phyloP scores from a whole-genome alignment of 1,140 invertebrate species.

The Euglossa dilemma region DNA sequence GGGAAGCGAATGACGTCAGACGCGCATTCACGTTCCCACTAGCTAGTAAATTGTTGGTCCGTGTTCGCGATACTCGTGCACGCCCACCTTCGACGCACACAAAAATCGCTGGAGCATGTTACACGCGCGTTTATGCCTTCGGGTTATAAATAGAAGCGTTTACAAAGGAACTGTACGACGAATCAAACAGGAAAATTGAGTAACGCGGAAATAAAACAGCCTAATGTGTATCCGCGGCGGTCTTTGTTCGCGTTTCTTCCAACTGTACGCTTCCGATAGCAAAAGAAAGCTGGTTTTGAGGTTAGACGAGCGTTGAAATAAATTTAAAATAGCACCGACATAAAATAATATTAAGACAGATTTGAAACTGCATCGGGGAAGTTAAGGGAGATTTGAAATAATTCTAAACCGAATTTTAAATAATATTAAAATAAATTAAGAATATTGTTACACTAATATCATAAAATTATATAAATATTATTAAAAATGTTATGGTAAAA shows the following conservation, averaged over 20 bases:
- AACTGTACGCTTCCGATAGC: too few species aligned
- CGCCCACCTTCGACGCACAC: not conserved
- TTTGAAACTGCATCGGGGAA: too few species aligned
- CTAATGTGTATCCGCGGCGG: not conserved
- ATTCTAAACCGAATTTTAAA: too few species aligned
- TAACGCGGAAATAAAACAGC: not conserved
- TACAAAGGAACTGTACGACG: not conserved
- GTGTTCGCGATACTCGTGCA: not conserved
- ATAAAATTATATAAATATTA: too few species aligned
- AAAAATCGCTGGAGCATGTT: slow-evolving; percentile 24
- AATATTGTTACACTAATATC: too few species aligned
- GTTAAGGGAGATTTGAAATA: too few species aligned
- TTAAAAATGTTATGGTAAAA: too few species aligned
- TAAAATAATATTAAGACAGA: too few species aligned
- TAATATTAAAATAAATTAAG: too few species aligned
- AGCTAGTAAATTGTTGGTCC: not conserved
- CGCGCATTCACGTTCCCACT: not conserved
- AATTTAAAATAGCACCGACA: too few species aligned
- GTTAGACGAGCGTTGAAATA: too few species aligned
- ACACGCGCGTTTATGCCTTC: not conserved
- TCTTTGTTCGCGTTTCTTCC: not conserved
- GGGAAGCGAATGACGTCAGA: slow-evolving; percentile 53
- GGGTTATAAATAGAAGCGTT: slow-evolving; percentile 19
- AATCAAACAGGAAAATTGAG: slow-evolving; percentile 1
- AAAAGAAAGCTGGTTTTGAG: too few species aligned